Conservation (phyloP, 1,140 invertebrate genomes). For the Hermatobates lingyangjiaoensis region DNA sequence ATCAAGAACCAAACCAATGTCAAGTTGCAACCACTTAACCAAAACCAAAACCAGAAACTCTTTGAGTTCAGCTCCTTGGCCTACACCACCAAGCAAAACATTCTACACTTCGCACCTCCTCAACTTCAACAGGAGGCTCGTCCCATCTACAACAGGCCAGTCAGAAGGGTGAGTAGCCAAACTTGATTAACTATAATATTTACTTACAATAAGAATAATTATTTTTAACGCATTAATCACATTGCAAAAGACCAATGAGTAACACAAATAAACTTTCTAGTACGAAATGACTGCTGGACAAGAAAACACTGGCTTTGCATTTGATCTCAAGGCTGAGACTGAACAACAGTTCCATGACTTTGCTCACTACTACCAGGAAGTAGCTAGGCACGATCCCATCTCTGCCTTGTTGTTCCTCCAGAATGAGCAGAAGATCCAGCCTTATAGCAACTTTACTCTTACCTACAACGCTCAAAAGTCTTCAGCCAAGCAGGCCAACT, state of each 20-base stretch:
- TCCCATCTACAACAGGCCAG: background rate
- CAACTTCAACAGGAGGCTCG: background rate
- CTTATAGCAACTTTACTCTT: constrained; percentile 12
- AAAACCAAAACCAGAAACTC: constrained; percentile 26
- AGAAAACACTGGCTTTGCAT: constrained; percentile 22
- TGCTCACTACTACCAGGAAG: constrained; percentile 6
- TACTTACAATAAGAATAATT: background rate
- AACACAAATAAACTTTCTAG: background rate
- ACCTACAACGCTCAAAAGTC: constrained; percentile 17
- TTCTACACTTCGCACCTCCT: constrained; percentile 24
- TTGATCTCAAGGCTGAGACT: constrained; percentile 28
- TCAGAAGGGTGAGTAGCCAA: background rate
- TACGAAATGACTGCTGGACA: constrained; percentile 5
- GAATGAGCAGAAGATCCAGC: constrained; percentile 12
- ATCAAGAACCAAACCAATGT: constrained; percentile 25
- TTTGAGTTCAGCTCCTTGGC: constrained; percentile 35
- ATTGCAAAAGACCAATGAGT: background rate
- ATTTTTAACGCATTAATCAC: background rate
- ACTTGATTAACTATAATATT: background rate
- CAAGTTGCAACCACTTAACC: constrained; percentile 26
- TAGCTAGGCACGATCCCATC: constrained; percentile 14
- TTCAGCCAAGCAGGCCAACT: constrained; percentile 14
- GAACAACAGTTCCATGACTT: constrained; percentile 22
- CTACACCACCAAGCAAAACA: constrained; percentile 33
- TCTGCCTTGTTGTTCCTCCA: constrained; percentile 16